Evolutionary conservation across 2,888 invertebrate genomes (phyloP), one percentile per base, ranked within the genome.

Genomic region (Nemotelus nigrinus): DNA sequence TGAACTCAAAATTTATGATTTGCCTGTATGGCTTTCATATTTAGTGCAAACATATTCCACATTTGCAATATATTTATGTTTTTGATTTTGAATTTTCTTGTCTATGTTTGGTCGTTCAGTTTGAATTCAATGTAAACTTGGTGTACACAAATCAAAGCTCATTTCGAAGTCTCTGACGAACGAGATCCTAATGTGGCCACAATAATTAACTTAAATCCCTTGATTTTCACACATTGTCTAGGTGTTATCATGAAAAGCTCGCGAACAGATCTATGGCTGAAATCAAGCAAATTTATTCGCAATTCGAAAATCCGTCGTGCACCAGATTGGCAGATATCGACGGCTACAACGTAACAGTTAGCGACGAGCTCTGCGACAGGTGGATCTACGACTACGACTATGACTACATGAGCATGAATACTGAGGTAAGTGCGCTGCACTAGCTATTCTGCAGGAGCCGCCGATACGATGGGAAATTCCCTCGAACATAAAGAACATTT

Each of bases 301-400:
- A 84, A 75, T 84, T 85, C 77, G 82, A 82, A 5, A 82, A 83
- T 79, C 86, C 87, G 7, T 86, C 86, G 0, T 87, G 87, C 80
- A 86, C 86, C 2, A 84, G 84, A 39, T 78, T 86, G 57, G 82
- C 82, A 0, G 84, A 84, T 72, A 84, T 87, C 41, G 79, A 83
- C 74, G 85, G 84, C 2, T 70, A 80, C 47, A 84, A 85, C 81
- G 82, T 83, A 2, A 86, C 85, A 0, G 83, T 83, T 41, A 87
- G 87, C 81, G 77, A 81, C 8, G 83, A 85, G 70, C 80, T 81
- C 47, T 90, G 89, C 81, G 83, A 87, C 63, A 88, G 88, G 53
- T 92, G 90, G 91, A 88, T 88, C 5, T 92, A 90, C 83, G 89
- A 90, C 81, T 88, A 88, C 76, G 88, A 89, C 68, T 89, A 89